Evolutionary conservation across 2,113 vertebrate genomes (phyloP).

Genomic region (Ictalurus punctatus): DNA sequence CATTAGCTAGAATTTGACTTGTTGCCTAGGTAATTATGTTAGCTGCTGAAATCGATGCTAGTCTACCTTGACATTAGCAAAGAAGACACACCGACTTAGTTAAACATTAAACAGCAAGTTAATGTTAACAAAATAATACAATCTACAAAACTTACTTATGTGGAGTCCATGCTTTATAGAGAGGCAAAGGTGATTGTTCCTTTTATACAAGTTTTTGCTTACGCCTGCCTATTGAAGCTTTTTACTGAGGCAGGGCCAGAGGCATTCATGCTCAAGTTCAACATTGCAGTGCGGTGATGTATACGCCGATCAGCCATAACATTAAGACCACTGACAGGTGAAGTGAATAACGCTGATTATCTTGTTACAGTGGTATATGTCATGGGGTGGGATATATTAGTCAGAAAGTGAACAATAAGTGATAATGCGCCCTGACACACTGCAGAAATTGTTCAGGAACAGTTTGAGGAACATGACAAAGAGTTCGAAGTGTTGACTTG

Average conservation of each 20-base stretch:
- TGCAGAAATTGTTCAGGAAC: no score
- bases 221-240: no score
- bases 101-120: no score
- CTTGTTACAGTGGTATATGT: no score
- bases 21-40: not conserved
- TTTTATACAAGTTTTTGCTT: not conserved
- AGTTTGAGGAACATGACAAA: no score
- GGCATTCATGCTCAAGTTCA: not conserved
- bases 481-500: no score
- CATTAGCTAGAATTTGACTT: not conserved
- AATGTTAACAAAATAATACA: not conserved
- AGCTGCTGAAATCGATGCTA: not conserved
- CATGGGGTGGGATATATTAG: no score
- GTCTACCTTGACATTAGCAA: not conserved
- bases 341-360: no score
- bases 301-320: not conserved
- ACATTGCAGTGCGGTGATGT: not conserved
- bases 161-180: not conserved
- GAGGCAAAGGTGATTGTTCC: not conserved
- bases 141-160: not conserved
- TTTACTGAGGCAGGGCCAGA: not conserved
- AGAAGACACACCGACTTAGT: not conserved
- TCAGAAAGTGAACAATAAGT: no score
- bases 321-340: no score
- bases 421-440: no score